Evolutionary conservation across 2,888 invertebrate genomes (phyloP).

Genomic region (Philonicus albiceps): DNA sequence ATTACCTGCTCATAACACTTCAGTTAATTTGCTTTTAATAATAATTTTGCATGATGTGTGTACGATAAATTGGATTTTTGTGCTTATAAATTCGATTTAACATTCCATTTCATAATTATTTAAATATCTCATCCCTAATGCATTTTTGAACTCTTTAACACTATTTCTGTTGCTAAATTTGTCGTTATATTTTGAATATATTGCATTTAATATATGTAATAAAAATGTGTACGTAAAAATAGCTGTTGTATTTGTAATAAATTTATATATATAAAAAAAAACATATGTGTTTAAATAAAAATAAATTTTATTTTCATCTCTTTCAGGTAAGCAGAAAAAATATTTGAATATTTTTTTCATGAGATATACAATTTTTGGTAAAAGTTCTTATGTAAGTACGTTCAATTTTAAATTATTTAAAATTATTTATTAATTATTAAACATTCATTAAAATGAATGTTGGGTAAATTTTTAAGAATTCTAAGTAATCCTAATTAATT

Average conservation of each 20-base stretch:
- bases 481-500: no score
- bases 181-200: background rate
- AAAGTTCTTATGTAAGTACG: background rate
- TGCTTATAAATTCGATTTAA: background rate
- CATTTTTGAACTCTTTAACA: background rate
- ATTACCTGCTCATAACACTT: background rate
- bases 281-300: conserved; percentile 7
- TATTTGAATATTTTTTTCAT: background rate
- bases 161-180: background rate
- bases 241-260: background rate
- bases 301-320: background rate
- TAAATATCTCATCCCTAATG: background rate
- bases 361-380: background rate
- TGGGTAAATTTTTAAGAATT: no score
- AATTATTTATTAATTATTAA: no score
- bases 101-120: background rate
- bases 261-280: no score
- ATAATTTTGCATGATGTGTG: background rate
- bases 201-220: background rate
- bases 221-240: background rate
- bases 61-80: background rate
- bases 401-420: no score
- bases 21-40: background rate
- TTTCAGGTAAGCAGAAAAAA: conserved; percentile 1
- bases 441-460: no score